Percentiles rank a stretch among this genome's conserved stretches.
Conservation (phyloP, 1,140 invertebrate genomes). For the Heliconius hewitsoni region DNA sequence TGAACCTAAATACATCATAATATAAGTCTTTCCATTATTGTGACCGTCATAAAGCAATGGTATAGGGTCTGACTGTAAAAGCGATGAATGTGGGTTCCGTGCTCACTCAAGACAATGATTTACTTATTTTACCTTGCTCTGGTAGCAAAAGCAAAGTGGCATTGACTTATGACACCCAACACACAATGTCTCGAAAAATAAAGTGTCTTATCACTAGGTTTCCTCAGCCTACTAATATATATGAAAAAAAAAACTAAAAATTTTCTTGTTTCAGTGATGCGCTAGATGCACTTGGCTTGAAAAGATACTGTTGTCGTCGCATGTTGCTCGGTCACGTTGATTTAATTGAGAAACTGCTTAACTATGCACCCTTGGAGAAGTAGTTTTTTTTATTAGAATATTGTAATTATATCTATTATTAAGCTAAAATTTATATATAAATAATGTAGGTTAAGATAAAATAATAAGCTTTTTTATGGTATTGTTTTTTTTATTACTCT, state of each 20-base stretch:
- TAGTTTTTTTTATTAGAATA: constrained; percentile 42
- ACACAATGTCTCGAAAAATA: no score
- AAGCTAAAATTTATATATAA: constrained; percentile 13
- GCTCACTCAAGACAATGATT: no score
- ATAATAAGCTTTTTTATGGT: neutral
- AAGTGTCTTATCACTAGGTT: no score
- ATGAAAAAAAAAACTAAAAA: neutral
- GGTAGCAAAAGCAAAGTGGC: no score
- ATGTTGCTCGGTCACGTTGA: constrained; percentile 99
- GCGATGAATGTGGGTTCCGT: no score
- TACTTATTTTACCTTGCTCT: no score
- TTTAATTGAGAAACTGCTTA: constrained; percentile 98
- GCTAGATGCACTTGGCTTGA: constrained; percentile 97
- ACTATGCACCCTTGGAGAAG: constrained; percentile 97
- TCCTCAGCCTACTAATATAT: no score
- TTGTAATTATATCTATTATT: constrained; percentile 13
- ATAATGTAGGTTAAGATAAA: constrained; percentile 9
- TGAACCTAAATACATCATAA: no score
- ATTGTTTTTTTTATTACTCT: neutral
- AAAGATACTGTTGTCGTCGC: constrained; percentile 98
- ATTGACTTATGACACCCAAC: no score
- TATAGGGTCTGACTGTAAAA: no score
- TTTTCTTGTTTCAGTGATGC: constrained; percentile 91
- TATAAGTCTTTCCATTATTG: no score
- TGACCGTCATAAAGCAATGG: no score